Evolutionary conservation across 2,113 vertebrate genomes (phyloP).

Genomic region (Podocnemis expansa): DNA sequence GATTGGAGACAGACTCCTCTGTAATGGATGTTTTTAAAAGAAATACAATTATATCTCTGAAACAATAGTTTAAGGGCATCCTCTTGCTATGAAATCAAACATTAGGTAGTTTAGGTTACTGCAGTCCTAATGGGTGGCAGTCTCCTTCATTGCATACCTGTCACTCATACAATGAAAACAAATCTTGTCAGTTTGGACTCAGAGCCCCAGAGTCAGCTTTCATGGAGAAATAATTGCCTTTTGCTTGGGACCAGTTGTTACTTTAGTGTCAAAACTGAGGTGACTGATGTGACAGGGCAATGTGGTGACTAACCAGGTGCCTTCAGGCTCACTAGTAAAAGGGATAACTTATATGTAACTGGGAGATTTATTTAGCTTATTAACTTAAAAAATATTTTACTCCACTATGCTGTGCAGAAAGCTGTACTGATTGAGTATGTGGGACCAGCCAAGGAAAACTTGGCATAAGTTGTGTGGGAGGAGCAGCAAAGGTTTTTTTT

Average conservation of each 20-base stretch:
- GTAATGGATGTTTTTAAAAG: slow-evolving; percentile 19
- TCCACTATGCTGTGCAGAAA: background rate
- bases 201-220: background rate
- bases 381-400: background rate
- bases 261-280: slow-evolving; percentile 8
- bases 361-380: background rate
- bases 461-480: background rate
- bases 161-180: background rate
- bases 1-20: background rate
- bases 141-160: background rate
- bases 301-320: background rate
- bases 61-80: background rate
- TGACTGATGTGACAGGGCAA: slow-evolving; percentile 22
- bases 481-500: background rate
- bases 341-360: background rate
- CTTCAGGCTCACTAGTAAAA: background rate
- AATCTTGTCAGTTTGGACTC: background rate
- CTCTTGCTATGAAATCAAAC: background rate
- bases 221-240: slow-evolving; percentile 21
- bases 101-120: background rate
- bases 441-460: background rate
- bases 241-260: background rate
- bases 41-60: background rate
- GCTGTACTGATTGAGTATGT: background rate
- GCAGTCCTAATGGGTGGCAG: background rate